These are phyloP conservation scores for Eriocheir sinensis DNA, from an alignment of 1,140 invertebrate species.

Conservation along the genomic window DNA sequence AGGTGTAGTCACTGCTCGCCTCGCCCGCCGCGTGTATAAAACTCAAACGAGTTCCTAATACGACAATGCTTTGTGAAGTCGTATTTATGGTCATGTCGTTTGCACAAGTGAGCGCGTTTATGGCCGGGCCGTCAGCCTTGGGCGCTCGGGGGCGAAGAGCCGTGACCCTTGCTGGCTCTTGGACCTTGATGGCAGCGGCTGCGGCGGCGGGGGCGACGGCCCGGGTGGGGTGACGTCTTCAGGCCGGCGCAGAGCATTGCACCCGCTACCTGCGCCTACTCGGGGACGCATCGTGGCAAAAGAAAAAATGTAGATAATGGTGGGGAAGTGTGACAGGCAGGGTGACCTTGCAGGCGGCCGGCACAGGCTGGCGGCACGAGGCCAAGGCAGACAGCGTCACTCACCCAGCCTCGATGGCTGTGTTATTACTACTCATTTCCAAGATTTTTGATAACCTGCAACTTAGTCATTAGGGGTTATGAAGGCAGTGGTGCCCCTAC, in stretches of 20 bases:
- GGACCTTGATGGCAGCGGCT: background rate
- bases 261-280: background rate
- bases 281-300: background rate
- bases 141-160: background rate
- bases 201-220: background rate
- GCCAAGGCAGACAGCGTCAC: background rate
- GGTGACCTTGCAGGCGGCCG: background rate
- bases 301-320: background rate
- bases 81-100: conserved; percentile 16
- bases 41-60: background rate
- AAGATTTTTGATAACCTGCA: conserved; percentile 55
- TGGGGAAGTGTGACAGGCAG: background rate
- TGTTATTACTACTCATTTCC: conserved; percentile 58
- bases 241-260: background rate
- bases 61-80: background rate
- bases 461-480: background rate
- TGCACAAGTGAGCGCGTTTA: background rate
- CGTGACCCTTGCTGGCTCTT: background rate
- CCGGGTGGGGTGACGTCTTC: background rate
- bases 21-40: background rate
- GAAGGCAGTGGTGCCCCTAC: conserved; percentile 30
- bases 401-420: background rate
- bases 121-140: background rate
- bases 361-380: background rate
- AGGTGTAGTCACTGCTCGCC: background rate